phyloP scores from a whole-genome alignment of 2,113 vertebrate genomes.

The Coptodon rendalli region DNA sequence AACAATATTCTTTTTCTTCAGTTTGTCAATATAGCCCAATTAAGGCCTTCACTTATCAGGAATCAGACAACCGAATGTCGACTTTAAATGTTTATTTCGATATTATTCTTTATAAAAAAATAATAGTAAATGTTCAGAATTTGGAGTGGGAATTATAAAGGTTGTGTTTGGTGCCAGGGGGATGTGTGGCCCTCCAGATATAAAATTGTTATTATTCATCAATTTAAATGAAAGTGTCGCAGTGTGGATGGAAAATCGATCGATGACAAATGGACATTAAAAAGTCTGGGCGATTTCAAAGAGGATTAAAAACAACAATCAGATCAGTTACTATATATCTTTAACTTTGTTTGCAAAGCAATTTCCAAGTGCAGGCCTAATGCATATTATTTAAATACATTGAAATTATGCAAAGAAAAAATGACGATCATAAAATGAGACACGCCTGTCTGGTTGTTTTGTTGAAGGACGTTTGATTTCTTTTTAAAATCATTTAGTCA shows the following conservation, averaged over 20 bases:
- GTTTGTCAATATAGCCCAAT: fast-evolving
- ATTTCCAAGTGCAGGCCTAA: background rate
- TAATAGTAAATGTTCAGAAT: background rate
- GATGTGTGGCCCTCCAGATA: background rate
- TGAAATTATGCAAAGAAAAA: background rate
- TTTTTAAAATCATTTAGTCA: background rate
- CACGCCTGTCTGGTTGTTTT: background rate
- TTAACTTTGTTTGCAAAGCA: background rate
- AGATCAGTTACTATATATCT: background rate
- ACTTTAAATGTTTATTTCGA: background rate
- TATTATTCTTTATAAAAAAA: background rate
- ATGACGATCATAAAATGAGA: background rate
- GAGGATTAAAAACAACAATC: background rate
- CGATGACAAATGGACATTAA: conserved; percentile 8
- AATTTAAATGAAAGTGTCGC: conserved; percentile 20
- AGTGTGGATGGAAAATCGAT: conserved; percentile 36
- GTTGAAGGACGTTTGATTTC: background rate
- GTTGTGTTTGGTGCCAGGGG: background rate
- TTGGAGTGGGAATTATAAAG: fast-evolving
- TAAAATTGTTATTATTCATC: conserved; percentile 33
- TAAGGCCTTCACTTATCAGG: background rate
- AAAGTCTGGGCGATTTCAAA: background rate
- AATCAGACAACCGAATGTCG: background rate
- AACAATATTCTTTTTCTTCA: background rate
- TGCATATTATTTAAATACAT: background rate